Base-by-base conservation (phyloP, 2,113 vertebrate species). In the Manacus vitellinus region DNA sequence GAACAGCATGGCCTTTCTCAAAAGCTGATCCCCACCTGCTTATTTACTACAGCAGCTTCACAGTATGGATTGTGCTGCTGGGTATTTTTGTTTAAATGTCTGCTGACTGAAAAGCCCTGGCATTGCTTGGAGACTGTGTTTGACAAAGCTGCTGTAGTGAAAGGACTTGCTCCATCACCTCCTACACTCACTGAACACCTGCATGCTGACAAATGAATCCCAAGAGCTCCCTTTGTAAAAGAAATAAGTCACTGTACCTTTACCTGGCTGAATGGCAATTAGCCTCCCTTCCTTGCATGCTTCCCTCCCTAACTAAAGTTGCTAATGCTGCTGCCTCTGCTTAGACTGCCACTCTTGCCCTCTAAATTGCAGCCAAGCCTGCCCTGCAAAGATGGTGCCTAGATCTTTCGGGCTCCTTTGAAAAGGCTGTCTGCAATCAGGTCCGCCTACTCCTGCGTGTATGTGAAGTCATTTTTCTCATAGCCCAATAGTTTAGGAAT, bases 11-110 rank as follows among this genome's bases (percentile, higher is more conserved):
- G 80, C 82, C 84, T 47, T 90, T 78, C 85, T 77, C 30, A 14
- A 62, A 83, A 86, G 80, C 59, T 0, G 1, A 51, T 80, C 68
- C 33, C 66, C 66, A 84, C 94, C 83, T 89, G 88, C 47, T 94
- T 74, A 76, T 93, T 90, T 77, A 78, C 80, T 82, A 31, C 16
- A 7, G 82, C 95, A 93, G 95, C 65, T 83, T 94, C 73, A 37
- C 83, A 39, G 88, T 63, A 75, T 6, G 85, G 84, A 49, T 85
- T 81, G 24, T 47, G 63, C 59, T 89, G 94, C 70, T 33, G 44
- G 89, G 67, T 94, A 47, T 88, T 89, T 92, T 68, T 90, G 77
- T 67, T 95, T 59, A 86, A 94, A 81, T 2, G 37, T 59, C 67
- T 75, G 72, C 27, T 88, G 89, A 80, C 88, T 97, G 87, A 66